Evolutionary conservation across 1,140 invertebrate genomes (phyloP).

Genomic region (Thalassaphorura encarpata): DNA sequence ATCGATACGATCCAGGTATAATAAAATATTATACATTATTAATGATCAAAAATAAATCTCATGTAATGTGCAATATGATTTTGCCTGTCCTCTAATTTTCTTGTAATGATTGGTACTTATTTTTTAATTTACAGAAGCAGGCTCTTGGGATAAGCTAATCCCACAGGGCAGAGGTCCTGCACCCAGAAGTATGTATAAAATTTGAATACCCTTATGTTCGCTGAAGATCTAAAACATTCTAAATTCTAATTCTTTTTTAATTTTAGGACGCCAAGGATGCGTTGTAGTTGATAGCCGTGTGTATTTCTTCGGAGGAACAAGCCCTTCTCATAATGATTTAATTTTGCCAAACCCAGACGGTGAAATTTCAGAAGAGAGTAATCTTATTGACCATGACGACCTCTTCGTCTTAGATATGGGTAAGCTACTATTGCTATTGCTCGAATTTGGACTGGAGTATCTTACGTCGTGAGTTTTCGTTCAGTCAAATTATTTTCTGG

Average conservation of each 20-base stretch:
- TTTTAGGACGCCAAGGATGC: conserved; percentile 61
- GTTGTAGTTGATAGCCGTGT: conserved; percentile 57
- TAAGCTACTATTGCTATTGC: conserved; percentile 36
- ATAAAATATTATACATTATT: no score
- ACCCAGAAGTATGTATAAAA: no score
- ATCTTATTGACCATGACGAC: conserved; percentile 63
- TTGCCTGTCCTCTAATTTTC: no score
- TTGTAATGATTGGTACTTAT: no score
- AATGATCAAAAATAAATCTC: no score
- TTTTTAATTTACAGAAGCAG: conserved; percentile 3
- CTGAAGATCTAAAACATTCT: neutral
- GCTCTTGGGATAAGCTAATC: conserved; percentile 7
- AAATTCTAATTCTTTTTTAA: conserved; percentile 5
- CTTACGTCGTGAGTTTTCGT: neutral
- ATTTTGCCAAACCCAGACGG: neutral
- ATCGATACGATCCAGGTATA: conserved; percentile 53
- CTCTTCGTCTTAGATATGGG: conserved; percentile 62
- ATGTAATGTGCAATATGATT: no score
- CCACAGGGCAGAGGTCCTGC: neutral
- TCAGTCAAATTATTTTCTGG: no score
- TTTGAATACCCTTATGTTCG: no score
- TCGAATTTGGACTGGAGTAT: conserved; percentile 1
- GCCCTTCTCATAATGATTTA: conserved; percentile 39
- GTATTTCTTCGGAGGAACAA: conserved; percentile 77
- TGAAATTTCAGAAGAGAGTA: conserved; percentile 28